A percentile compares a stretch with the other conserved stretches of the same genome.
These are phyloP conservation scores for Netelia inedita DNA, from an alignment of 2,888 invertebrate species.

Conservation along the genomic window DNA sequence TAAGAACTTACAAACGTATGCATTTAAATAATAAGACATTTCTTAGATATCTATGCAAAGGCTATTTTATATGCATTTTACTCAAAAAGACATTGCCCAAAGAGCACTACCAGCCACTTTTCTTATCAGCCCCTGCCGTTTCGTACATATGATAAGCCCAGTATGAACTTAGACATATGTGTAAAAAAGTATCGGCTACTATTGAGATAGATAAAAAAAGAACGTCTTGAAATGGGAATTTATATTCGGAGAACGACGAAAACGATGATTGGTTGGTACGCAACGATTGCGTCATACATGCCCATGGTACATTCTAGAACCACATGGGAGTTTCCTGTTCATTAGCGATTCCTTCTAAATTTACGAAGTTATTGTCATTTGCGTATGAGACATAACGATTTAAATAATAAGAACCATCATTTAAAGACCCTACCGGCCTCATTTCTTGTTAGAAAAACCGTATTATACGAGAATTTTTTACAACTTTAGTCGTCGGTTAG, in stretches of 20 bases:
- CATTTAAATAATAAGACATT: not conserved
- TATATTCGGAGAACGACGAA: not conserved
- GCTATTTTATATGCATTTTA: not conserved
- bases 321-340: slow-evolving; percentile 48
- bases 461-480: slow-evolving; percentile 16
- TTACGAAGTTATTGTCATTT: not conserved
- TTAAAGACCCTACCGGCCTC: slow-evolving; percentile 37
- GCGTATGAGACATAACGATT: not conserved
- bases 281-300: slow-evolving; percentile 73
- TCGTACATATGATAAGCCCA: slow-evolving; percentile 30
- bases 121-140: slow-evolving; percentile 5
- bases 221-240: slow-evolving; percentile 2
- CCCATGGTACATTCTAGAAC: slow-evolving; percentile 74
- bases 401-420: slow-evolving; percentile 14
- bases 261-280: slow-evolving; percentile 68
- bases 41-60: not conserved
- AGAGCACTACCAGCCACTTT: not conserved
- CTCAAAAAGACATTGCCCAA: not conserved
- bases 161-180: slow-evolving; percentile 33
- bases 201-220: slow-evolving; percentile 9
- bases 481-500: slow-evolving; percentile 48
- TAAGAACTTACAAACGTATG: not conserved
- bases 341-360: not conserved
- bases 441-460: slow-evolving; percentile 38
- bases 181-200: slow-evolving; percentile 12